Conservation (phyloP, 2,113 vertebrate species). For the Sturnira hondurensis region DNA sequence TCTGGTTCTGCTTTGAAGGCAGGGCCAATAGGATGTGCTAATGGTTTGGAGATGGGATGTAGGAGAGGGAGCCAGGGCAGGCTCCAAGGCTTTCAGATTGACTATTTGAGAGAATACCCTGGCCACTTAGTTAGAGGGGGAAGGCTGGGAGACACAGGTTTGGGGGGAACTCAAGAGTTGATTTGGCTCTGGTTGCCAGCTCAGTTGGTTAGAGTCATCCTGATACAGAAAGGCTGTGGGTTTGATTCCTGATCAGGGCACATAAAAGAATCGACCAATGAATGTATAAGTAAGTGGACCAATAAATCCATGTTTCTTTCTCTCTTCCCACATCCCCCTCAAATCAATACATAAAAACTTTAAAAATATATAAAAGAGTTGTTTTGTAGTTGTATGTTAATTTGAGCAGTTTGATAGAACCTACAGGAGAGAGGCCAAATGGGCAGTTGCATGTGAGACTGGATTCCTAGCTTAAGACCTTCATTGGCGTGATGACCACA, state of each 20-base stretch:
- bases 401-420: background rate
- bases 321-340: no score
- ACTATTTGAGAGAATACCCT: background rate
- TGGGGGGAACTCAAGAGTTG: background rate
- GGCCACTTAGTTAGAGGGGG: background rate
- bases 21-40: background rate
- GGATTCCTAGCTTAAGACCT: background rate
- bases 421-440: background rate
- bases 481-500: background rate
- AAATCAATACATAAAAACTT: no score
- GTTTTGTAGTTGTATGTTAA: fast-evolving
- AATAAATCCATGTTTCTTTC: no score
- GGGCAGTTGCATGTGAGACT: background rate
- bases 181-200: background rate
- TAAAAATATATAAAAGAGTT: background rate
- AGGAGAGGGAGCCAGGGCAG: background rate
- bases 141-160: background rate
- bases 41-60: background rate
- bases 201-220: no score
- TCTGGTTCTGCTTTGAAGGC: background rate
- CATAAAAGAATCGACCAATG: no score
- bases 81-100: background rate
- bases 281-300: no score
- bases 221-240: no score
- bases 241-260: no score